A percentile compares a stretch with the other conserved stretches of the same genome.
phyloP scores from a whole-genome alignment of 2,888 invertebrate genomes.

The Nymphalis urticae region DNA sequence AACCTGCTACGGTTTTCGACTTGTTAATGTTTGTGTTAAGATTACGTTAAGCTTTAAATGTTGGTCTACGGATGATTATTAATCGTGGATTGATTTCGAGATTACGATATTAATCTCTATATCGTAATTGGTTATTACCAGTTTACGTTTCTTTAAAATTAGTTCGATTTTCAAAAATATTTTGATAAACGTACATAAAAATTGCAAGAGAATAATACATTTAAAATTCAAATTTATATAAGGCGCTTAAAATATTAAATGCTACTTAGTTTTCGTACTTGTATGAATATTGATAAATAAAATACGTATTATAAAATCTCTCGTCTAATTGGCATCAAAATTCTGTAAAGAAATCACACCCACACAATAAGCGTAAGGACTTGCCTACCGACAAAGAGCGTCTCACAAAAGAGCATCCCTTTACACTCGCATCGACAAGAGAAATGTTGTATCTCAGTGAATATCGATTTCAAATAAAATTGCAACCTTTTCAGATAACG shows the following conservation, averaged over 20 bases:
- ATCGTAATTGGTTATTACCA: too few species aligned
- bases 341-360: constrained; percentile 28
- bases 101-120: too few species aligned
- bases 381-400: constrained; percentile 31
- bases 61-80: neutral
- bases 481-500: constrained; percentile 82
- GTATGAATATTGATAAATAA: constrained; percentile 1
- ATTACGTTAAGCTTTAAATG: neutral
- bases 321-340: constrained; percentile 26
- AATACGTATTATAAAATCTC: constrained; percentile 7
- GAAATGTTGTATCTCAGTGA: constrained; percentile 66
- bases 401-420: constrained; percentile 37
- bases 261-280: too few species aligned
- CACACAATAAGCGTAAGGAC: constrained; percentile 13
- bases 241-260: too few species aligned
- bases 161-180: too few species aligned
- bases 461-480: constrained; percentile 82
- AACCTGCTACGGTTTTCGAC: constrained; percentile 22
- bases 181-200: too few species aligned
- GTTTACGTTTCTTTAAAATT: too few species aligned
- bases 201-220: too few species aligned
- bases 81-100: too few species aligned
- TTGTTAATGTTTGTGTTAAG: constrained; percentile 8
- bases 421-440: constrained; percentile 49
- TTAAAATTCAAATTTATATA: too few species aligned